A percentile compares a stretch with the other conserved stretches of the same genome.
Conservation (phyloP, 1,140 invertebrate species). For the Helicoverpa zea region DNA sequence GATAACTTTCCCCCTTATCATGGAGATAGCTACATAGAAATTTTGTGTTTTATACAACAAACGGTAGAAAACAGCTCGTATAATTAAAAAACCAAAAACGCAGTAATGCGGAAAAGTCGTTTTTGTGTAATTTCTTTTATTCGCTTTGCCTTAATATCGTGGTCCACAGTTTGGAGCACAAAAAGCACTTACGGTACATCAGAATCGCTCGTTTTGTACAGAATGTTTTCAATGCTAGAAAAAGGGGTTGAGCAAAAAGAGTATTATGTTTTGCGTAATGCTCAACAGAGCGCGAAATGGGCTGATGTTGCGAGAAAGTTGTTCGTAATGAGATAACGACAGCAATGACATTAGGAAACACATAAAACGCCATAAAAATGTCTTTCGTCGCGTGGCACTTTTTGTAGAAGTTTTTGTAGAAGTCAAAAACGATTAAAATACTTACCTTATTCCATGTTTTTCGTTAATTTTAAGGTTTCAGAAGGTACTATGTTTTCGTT, state of each 20-base stretch:
- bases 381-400: background rate
- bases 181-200: conserved; percentile 39
- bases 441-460: no score
- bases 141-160: background rate
- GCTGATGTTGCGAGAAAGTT: conserved; percentile 49
- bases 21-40: no score
- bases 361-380: background rate
- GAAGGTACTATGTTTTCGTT: background rate
- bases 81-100: background rate
- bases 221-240: conserved; percentile 45
- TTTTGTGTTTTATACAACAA: no score
- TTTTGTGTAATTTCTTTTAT: conserved; percentile 2
- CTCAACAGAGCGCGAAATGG: conserved; percentile 60
- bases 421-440: no score
- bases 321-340: conserved; percentile 28
- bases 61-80: no score
- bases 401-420: background rate
- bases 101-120: background rate
- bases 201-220: conserved; percentile 38
- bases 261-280: conserved; percentile 57
- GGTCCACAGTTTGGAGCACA: conserved; percentile 15
- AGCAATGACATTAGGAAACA: background rate
- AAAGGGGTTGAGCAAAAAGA: conserved; percentile 62
- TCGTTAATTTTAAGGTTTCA: no score
- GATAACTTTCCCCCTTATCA: no score